A percentile compares a stretch with the other conserved stretches of the same genome.
These are phyloP conservation scores for Atta cephalotes DNA, from an alignment of 1,140 invertebrate species.

Conservation along the genomic window DNA sequence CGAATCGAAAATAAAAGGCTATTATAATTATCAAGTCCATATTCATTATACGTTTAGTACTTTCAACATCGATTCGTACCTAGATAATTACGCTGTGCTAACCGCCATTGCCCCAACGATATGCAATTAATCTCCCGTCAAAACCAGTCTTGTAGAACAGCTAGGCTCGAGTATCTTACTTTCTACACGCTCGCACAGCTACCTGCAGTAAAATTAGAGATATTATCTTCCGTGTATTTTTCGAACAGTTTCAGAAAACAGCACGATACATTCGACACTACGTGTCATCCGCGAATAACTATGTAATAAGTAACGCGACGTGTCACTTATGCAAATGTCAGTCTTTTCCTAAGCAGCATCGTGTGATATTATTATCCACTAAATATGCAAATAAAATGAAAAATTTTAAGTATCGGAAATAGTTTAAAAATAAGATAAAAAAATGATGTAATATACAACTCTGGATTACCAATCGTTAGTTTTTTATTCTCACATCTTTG, in stretches of 20 bases:
- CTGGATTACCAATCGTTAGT: not conserved
- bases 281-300: not conserved
- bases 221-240: constrained; percentile 27
- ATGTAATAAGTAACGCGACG: not conserved
- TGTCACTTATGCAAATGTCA: constrained; percentile 41
- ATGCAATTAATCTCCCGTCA: constrained; percentile 58
- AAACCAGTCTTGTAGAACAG: constrained; percentile 57
- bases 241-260: constrained; percentile 3
- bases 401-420: not conserved
- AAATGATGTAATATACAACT: not conserved
- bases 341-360: not conserved
- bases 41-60: constrained; percentile 49
- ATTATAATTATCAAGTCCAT: constrained; percentile 44
- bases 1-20: constrained; percentile 31
- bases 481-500: not conserved
- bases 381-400: not conserved
- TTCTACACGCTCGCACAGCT: constrained; percentile 28
- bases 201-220: constrained; percentile 48
- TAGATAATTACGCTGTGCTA: constrained; percentile 43
- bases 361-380: not conserved
- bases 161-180: constrained; percentile 33
- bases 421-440: not conserved
- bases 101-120: constrained; percentile 57
- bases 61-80: constrained; percentile 55
- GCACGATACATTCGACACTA: constrained; percentile 3